These are phyloP conservation scores for Ridgeia piscesae DNA, from an alignment of 1,140 invertebrate genomes.

Conservation along the genomic window DNA sequence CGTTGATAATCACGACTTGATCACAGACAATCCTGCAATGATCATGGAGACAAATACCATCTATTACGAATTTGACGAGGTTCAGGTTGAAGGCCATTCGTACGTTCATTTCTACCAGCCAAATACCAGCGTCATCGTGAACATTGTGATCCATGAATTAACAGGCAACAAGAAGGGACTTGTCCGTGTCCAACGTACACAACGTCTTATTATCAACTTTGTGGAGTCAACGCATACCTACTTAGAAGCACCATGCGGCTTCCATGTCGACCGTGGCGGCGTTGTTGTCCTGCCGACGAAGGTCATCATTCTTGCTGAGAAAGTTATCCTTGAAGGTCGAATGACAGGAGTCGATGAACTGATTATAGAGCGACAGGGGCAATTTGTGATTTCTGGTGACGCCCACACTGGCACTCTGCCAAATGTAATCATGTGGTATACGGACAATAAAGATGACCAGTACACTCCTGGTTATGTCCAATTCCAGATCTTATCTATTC, in stretches of 20 bases:
- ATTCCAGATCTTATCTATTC: conserved; percentile 34
- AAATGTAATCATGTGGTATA: neutral
- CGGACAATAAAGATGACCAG: conserved; percentile 17
- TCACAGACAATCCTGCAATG: conserved; percentile 39
- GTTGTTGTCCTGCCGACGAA: conserved; percentile 43
- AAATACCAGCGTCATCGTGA: conserved; percentile 33
- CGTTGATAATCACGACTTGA: conserved; percentile 39
- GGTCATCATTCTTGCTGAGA: conserved; percentile 35
- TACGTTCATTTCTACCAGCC: conserved; percentile 49
- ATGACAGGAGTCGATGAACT: conserved; percentile 42
- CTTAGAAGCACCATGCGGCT: conserved; percentile 44
- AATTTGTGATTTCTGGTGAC: conserved; percentile 33
- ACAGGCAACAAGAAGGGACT: conserved; percentile 45
- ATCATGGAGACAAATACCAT: conserved; percentile 43
- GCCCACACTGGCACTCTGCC: conserved; percentile 33
- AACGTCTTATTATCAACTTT: conserved; percentile 42
- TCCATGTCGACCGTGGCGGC: conserved; percentile 43
- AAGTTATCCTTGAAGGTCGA: conserved; percentile 39
- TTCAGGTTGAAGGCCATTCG: conserved; percentile 42
- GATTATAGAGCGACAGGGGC: conserved; percentile 37
- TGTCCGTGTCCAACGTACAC: conserved; percentile 38
- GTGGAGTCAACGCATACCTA: conserved; percentile 47
- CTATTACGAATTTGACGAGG: conserved; percentile 48
- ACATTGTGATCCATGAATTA: conserved; percentile 42
- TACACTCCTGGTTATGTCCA: conserved; percentile 34